Conservation (phyloP, 2,888 invertebrate genomes). For the Zaprionus bogoriensis region DNA sequence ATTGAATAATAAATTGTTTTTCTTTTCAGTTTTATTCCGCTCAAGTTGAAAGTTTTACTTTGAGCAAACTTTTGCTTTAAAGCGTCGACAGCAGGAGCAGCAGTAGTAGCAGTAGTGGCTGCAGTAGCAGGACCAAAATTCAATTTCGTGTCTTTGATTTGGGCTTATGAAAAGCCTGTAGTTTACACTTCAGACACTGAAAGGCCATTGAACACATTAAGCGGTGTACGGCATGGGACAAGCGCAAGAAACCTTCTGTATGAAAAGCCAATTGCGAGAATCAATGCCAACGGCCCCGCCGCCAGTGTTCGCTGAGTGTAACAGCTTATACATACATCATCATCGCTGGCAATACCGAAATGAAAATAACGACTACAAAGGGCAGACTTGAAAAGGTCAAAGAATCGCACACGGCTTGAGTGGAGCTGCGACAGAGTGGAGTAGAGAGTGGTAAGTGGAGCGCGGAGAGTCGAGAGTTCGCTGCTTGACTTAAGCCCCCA, state of each 20-base stretch:
- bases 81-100: conserved; percentile 24
- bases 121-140: no score
- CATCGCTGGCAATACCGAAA: conserved; percentile 25
- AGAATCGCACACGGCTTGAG: conserved; percentile 17
- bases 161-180: conserved; percentile 18
- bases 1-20: conserved; percentile 69
- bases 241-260: conserved; percentile 1
- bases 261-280: conserved; percentile 10
- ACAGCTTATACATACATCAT: conserved; percentile 25
- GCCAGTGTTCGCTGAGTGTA: background rate
- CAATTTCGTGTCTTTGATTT: conserved; percentile 17
- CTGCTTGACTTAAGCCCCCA: conserved; percentile 25
- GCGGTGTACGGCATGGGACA: conserved; percentile 15
- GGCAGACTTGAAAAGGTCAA: conserved; percentile 42
- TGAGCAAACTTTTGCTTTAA: conserved; percentile 18
- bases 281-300: conserved; percentile 53
- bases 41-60: conserved; percentile 41
- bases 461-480: conserved; percentile 12
- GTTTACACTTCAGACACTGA: conserved; percentile 15
- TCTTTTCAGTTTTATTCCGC: conserved; percentile 28
- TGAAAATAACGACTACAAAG: conserved; percentile 19
- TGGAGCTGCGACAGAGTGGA: no score
- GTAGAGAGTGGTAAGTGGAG: no score
- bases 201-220: conserved; percentile 21
- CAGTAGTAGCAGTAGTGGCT: no score